Conservation (phyloP, 2,888 invertebrate species). For the Tenthredo scrophulariae region DNA sequence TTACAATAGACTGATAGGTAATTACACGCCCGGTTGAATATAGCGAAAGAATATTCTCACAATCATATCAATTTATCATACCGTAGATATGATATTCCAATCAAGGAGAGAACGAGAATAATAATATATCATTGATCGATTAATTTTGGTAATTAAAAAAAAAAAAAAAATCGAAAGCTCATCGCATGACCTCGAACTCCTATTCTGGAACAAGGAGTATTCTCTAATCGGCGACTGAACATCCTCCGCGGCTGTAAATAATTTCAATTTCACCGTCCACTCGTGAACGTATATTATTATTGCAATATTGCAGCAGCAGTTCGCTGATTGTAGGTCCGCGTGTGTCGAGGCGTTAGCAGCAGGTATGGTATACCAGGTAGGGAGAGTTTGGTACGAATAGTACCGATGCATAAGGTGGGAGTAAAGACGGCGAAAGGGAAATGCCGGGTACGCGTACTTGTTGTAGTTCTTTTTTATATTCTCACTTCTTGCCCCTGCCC, state of each 20-base stretch:
- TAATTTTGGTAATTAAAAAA: not conserved
- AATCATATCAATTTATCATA: not conserved
- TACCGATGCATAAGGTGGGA: not conserved
- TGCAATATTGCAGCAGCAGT: not conserved
- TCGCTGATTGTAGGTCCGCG: not conserved
- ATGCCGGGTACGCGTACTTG: constrained; percentile 62
- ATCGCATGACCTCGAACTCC: not conserved
- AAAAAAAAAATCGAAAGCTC: not conserved
- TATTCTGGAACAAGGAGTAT: not conserved
- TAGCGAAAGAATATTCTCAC: not conserved
- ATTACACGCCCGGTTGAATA: constrained; percentile 10
- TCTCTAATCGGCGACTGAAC: not conserved
- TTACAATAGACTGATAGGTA: constrained; percentile 11
- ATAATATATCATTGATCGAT: not conserved
- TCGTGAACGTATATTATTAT: not conserved
- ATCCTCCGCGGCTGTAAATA: not conserved
- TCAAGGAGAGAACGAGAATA: not conserved
- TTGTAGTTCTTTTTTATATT: constrained; percentile 63
- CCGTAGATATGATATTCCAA: not conserved
- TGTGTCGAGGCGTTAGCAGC: not conserved
- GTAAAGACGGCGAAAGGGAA: constrained; percentile 74
- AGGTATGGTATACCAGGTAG: not conserved
- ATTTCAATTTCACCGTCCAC: constrained; percentile 13
- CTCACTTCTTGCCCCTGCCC: constrained; percentile 65
- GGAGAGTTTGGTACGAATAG: constrained; percentile 2